Percentiles rank a stretch among this genome's conserved stretches.
Evolutionary conservation across 2,888 invertebrate species (phyloP).

Genomic region (Liodrosophila aerea): DNA sequence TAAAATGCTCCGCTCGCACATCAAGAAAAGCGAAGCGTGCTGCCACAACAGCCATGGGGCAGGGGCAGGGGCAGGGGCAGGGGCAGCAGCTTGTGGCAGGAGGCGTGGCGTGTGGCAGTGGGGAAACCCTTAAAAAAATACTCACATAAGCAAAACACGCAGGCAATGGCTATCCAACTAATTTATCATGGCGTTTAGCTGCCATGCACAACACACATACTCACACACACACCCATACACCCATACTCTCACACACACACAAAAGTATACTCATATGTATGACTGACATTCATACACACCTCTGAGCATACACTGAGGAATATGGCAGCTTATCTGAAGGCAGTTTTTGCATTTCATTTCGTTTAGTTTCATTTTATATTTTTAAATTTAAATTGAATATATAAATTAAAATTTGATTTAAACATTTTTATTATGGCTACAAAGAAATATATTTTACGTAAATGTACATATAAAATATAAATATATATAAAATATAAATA

Average conservation of each 20-base stretch:
- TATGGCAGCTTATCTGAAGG: too few relatives aligned
- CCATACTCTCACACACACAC: constrained; percentile 11
- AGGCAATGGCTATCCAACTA: constrained; percentile 46
- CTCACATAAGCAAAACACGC: constrained; percentile 53
- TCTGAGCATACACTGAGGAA: constrained; percentile 1
- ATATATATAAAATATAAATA: too few relatives aligned
- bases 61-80: not conserved
- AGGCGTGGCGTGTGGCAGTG: not conserved
- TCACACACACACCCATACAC: constrained; percentile 10
- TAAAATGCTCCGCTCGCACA: constrained; percentile 34
- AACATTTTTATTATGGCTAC: too few relatives aligned
- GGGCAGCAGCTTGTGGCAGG: not conserved
- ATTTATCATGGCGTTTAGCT: constrained; percentile 57
- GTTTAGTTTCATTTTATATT: too few relatives aligned
- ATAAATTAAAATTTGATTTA: too few relatives aligned
- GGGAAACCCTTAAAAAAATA: not conserved
- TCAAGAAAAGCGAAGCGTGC: constrained; percentile 19
- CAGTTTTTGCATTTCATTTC: too few relatives aligned
- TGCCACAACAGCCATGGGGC: too few relatives aligned
- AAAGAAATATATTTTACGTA: too few relatives aligned
- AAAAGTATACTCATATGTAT: not conserved
- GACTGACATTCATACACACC: constrained; percentile 2
- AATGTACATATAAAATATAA: too few relatives aligned
- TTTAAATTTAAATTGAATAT: too few relatives aligned
- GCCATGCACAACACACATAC: constrained; percentile 39